Evolutionary conservation across 1,140 invertebrate genomes (phyloP).

Genomic region (Trigoniulus corallinus): DNA sequence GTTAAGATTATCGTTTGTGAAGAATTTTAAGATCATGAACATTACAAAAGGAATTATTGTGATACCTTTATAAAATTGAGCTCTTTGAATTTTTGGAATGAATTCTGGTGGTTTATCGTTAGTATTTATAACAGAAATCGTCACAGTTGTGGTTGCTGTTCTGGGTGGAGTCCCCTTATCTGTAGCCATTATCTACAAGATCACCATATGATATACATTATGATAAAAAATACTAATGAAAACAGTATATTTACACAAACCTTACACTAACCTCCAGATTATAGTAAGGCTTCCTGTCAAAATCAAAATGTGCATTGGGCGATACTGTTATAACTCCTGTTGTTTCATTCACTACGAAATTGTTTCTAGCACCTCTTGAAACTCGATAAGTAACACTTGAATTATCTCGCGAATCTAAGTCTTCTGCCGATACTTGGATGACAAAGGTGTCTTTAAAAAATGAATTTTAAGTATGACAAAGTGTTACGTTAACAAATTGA

Average conservation of each 20-base stretch:
- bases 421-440: background rate
- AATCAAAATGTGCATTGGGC: background rate
- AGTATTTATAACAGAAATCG: constrained; percentile 58
- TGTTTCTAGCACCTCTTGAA: background rate
- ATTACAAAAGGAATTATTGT: background rate
- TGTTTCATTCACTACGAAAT: background rate
- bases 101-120: constrained; percentile 83
- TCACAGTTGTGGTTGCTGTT: constrained; percentile 60
- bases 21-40: background rate
- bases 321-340: background rate
- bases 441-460: no score
- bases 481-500: no score
- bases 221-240: no score
- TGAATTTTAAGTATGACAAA: no score
- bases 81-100: constrained; percentile 56
- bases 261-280: background rate
- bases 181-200: background rate
- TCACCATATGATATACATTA: no score
- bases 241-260: no score
- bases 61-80: constrained; percentile 37
- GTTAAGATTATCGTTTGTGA: background rate
- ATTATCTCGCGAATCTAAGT: background rate
- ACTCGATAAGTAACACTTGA: no score
- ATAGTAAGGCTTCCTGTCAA: background rate
- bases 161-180: constrained; percentile 32